These are phyloP conservation scores for Rutilus rutilus DNA, from an alignment of 2,113 vertebrate genomes.

Conservation along the genomic window DNA sequence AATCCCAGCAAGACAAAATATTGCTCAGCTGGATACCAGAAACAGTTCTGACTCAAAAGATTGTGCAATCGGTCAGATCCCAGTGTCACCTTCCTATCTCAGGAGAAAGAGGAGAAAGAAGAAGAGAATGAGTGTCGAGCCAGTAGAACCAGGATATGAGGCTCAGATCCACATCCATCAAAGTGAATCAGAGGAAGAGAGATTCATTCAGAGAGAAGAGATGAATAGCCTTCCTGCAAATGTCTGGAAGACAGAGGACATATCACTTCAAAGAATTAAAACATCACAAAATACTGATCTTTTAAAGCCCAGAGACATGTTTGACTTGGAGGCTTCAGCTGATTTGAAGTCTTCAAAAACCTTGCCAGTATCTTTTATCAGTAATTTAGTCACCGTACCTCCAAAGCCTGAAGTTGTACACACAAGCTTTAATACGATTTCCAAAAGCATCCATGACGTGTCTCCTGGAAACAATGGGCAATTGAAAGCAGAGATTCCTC, in stretches of 20 bases:
- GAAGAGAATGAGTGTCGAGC: conserved; percentile 62
- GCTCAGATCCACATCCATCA: conserved; percentile 43
- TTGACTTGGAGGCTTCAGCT: conserved; percentile 21
- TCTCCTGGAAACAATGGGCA: conserved; percentile 1
- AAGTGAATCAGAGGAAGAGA: conserved; percentile 69
- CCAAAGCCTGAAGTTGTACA: not conserved
- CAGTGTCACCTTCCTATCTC: conserved; percentile 55
- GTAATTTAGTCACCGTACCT: not conserved
- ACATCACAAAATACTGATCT: conserved; percentile 9
- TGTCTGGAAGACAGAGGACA: conserved; percentile 31
- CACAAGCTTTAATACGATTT: not conserved
- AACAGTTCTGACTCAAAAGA: conserved; percentile 42
- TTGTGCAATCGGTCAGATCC: conserved; percentile 37
- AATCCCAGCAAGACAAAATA: conserved; percentile 16
- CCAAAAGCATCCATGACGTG: conserved; percentile 22
- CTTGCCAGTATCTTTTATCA: conserved; percentile 32
- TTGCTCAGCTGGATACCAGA: not conserved
- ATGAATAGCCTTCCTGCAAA: not conserved
- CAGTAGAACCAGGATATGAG: conserved; percentile 56
- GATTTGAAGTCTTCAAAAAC: conserved; percentile 19
- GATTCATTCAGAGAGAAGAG: conserved; percentile 33
- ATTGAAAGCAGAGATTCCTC: conserved; percentile 3
- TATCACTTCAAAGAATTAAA: conserved; percentile 40
- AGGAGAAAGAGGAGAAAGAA: conserved; percentile 74
- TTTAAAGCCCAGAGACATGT: conserved; percentile 35